Evolutionary conservation across 2,888 invertebrate species (phyloP).

Genomic region (Hybos culiciformis): DNA sequence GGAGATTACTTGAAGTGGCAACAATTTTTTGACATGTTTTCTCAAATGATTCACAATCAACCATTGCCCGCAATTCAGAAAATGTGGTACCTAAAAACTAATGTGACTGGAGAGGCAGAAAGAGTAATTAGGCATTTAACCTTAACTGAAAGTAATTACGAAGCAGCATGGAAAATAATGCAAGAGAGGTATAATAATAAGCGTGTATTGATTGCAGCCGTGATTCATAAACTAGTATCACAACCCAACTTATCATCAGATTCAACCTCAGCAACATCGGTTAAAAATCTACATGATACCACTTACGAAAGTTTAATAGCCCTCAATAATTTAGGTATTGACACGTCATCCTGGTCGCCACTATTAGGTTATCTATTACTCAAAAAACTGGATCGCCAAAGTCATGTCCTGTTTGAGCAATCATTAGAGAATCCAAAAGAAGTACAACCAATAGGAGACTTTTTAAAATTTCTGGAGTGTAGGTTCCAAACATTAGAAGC

Average conservation of each 20-base stretch:
- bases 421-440: constrained; percentile 4
- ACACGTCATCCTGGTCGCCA: constrained; percentile 4
- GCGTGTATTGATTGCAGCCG: constrained; percentile 1
- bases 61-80: constrained; percentile 5
- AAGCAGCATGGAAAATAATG: constrained; percentile 4
- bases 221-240: neutral
- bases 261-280: neutral
- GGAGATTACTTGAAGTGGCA: constrained; percentile 8
- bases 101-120: too few species aligned
- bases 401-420: constrained; percentile 3
- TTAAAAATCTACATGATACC: constrained; percentile 3
- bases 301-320: neutral
- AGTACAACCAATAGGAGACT: constrained; percentile 1
- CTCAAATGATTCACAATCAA: constrained; percentile 6
- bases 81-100: constrained; percentile 11
- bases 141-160: constrained; percentile 3
- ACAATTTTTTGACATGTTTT: constrained; percentile 9
- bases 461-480: constrained; percentile 5
- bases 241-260: neutral
- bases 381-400: constrained; percentile 3
- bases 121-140: too few species aligned
- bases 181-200: constrained; percentile 6
- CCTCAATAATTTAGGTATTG: constrained; percentile 5
- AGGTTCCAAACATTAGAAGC: constrained; percentile 7
- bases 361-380: constrained; percentile 1